Percentiles rank a stretch among this genome's conserved stretches.
These are phyloP conservation scores for Heterotilapia buettikoferi DNA, from an alignment of 2,113 vertebrate species.

Conservation along the genomic window DNA sequence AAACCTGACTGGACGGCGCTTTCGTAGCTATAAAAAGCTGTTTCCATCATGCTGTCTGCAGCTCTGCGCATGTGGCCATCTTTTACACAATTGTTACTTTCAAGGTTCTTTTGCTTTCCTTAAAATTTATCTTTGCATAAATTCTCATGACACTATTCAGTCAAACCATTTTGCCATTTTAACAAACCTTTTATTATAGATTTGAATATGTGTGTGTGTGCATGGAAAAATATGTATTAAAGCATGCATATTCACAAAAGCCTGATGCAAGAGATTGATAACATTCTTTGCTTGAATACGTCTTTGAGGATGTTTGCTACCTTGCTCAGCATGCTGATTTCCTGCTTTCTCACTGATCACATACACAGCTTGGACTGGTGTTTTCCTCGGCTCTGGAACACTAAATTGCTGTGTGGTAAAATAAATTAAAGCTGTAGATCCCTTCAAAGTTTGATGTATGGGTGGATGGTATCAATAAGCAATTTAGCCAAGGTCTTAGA, in stretches of 20 bases:
- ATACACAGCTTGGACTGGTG: constrained; percentile 10
- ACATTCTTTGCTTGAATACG: not conserved
- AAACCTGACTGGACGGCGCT: not conserved
- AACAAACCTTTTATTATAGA: not conserved
- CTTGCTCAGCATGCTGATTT: constrained; percentile 34
- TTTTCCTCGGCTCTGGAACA: constrained; percentile 29
- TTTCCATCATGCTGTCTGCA: constrained; percentile 24
- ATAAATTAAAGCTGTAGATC: constrained; percentile 43
- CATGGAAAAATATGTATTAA: not conserved
- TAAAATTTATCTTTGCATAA: not conserved
- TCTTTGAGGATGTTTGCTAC: constrained; percentile 17
- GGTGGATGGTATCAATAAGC: constrained; percentile 25
- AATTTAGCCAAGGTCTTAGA: not conserved
- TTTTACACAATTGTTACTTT: not conserved
- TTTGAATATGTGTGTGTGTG: not conserved
- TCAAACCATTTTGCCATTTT: not conserved
- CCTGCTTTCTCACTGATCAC: constrained; percentile 43
- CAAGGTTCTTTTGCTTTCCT: not conserved
- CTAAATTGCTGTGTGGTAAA: constrained; percentile 44
- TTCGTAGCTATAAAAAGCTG: constrained; percentile 16
- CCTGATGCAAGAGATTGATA: not conserved
- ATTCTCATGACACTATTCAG: not conserved
- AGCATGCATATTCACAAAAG: not conserved
- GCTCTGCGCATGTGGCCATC: not conserved
- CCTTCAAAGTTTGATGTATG: constrained; percentile 19